Base-by-base conservation (phyloP, 2,888 invertebrate genomes). In the Thalpophila matura region DNA sequence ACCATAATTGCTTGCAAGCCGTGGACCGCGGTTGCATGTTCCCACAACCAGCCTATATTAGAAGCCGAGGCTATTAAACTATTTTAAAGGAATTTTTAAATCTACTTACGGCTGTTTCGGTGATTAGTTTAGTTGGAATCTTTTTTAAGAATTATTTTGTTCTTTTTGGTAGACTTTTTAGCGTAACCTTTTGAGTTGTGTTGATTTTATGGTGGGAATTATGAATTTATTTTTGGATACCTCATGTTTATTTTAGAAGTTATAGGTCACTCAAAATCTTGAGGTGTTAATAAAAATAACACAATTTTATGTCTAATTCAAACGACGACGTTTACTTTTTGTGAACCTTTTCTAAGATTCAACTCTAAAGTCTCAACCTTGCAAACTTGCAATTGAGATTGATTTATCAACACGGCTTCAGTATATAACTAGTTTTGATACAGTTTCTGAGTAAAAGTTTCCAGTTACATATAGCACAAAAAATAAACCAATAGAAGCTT, bases 71-170 rank as follows among this genome's bases (percentile, higher is more conserved):
- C 64, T 47, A 77, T 74, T 77, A 78, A 68, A 72, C 51, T 69
- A 74, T 74, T 78, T 74, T 58, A 58, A 26, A 78, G 49, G 70
- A 74, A 77, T 77, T 77, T 77, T 72, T n/a, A n/a, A 74, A 77
- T 74, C 51, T 63, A 59, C 58, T 43, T 54, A 49, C 18, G 7
- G 53, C 20, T 59, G 42, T 35, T 9, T 37, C 2, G 49, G 42
- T 50, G 35, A 35, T 51, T 60, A 42, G 43, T 45, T 47, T 22
- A 49, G 20, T 35, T 67, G 42, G 51, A 16, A 26, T 57, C 20
- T 43, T 54, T 54, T 20, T 24, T 33, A 31, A 9, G 14, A 59
- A 38, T 22, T 9, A 9, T 7, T n/a, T 5, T 35, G 14, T 22
- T 46, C 10, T 16, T 58, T 72, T 53, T 16, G 7, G n/a, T 10